Percentiles rank a stretch among this genome's conserved stretches.
These are phyloP conservation scores for Nemurella pictetii DNA, from an alignment of 2,888 invertebrate genomes.

Conservation along the genomic window DNA sequence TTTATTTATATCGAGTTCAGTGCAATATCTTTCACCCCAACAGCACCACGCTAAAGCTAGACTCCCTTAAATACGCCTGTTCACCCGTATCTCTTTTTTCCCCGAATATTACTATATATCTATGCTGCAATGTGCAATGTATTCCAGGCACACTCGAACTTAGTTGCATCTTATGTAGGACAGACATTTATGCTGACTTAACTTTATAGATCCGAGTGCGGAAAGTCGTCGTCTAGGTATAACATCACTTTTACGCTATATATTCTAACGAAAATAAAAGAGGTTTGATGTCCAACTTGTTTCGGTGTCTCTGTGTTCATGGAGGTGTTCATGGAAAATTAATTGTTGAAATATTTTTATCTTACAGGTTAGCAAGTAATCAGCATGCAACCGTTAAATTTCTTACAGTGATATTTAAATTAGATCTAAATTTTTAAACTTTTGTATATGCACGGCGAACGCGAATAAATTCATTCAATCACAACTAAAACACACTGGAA, in stretches of 20 bases:
- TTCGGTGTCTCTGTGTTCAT: no score
- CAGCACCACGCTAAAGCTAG: neutral
- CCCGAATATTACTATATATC: neutral
- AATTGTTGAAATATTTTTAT: no score
- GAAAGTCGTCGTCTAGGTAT: neutral
- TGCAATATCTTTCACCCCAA: constrained; percentile 28
- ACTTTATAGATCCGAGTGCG: neutral
- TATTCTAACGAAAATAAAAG: neutral
- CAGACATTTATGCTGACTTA: neutral
- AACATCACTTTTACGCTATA: neutral
- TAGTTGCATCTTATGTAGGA: neutral
- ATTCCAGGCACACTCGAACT: neutral
- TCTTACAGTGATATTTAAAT: no score
- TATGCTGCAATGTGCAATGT: neutral
- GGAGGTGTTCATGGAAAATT: no score
- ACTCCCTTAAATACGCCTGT: neutral
- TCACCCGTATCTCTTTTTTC: neutral
- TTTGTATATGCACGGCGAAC: no score
- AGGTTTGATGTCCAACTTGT: neutral
- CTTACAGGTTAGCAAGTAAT: no score
- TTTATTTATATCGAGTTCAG: constrained; percentile 29
- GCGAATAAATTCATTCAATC: no score
- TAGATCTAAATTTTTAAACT: no score
- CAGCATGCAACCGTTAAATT: no score
- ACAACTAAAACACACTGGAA: no score